Evolutionary conservation across 2,797 vertebrate genomes (phyloP).

Genomic region (Leucoraja ocellata): DNA sequence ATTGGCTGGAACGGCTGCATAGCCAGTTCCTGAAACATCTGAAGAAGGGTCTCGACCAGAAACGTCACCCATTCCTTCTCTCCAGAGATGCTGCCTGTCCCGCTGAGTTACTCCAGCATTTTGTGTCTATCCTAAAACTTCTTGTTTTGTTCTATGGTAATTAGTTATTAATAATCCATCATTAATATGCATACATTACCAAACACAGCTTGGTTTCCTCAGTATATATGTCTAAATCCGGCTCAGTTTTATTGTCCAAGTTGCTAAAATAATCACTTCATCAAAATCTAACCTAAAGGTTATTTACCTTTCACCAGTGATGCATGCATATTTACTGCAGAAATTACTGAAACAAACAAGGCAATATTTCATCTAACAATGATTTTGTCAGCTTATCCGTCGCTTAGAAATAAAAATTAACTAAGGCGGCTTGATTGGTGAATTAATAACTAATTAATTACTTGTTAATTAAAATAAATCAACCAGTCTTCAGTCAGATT

Average conservation of each 20-base stretch:
- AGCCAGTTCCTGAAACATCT: too few relatives aligned
- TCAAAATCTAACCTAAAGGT: not conserved
- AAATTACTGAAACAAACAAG: not conserved
- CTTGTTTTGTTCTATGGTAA: not conserved
- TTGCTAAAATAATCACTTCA: not conserved
- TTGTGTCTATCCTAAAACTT: too few relatives aligned
- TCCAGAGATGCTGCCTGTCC: too few relatives aligned
- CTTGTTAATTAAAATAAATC: not conserved
- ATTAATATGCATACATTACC: not conserved
- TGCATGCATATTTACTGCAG: not conserved
- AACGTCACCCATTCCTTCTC: too few relatives aligned
- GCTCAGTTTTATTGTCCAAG: not conserved
- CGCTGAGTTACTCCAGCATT: too few relatives aligned
- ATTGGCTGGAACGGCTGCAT: too few relatives aligned
- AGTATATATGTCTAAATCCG: not conserved
- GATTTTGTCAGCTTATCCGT: not conserved
- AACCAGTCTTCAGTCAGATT: not conserved
- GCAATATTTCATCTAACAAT: constrained; percentile 2
- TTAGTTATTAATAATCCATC: not conserved
- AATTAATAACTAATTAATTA: not conserved
- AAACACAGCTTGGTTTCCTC: not conserved
- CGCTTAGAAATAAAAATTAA: not conserved
- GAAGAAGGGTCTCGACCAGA: too few relatives aligned
- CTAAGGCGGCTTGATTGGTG: not conserved
- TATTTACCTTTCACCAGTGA: constrained; percentile 4